Evolutionary conservation across 23 tunicate genomes (phyloP), one percentile per base, ranked within the genome.

Genomic region (Trididemnum clinides): DNA sequence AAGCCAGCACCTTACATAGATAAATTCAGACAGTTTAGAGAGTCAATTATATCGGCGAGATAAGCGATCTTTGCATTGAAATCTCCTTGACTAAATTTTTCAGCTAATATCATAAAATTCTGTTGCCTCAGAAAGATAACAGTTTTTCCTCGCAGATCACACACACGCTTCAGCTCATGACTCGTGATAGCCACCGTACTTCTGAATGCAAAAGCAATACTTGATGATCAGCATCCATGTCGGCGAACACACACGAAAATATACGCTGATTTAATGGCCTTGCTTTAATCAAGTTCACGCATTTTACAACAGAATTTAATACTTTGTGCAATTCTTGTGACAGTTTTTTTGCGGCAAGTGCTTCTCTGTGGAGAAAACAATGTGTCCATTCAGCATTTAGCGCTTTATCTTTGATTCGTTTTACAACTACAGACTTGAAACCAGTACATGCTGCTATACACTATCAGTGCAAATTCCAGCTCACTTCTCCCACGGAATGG

Each of bases 211-310:
- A 74, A 10, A n/a, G n/a, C n/a, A n/a, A n/a, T n/a, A n/a, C n/a
- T n/a, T n/a, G n/a, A n/a, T n/a, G 66, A 78, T 78, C 83, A 78
- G 83, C 65, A 50, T 78, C 65, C 83, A 78, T 51, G 64, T 78
- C 66, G 27, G 83, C 19, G 83, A 65, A 51, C 66, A 78, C 27
- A 34, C 25, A 78, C 65, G 66, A 78, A 78, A 78, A 78, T 51
- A 78, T 10, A 78, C 10, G 65, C 66, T 51, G 83, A 78, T 78
- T 78, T 78, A 51, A 30, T 54, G 83, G 66, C 66, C 83, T 51
- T 78, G 65, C 34, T 51, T 78, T 78, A 51, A 78, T 78, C 66
- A 78, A 78, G 66, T 78, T 78, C 65, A 78, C 83, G 30, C 83
- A 78, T 29, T 51, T 78, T 51, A 78, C 83, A 78, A 78, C 66